A percentile compares a stretch with the other conserved stretches of the same genome.
Conservation (phyloP, 2,888 invertebrate genomes). For the Prosapia bicincta region DNA sequence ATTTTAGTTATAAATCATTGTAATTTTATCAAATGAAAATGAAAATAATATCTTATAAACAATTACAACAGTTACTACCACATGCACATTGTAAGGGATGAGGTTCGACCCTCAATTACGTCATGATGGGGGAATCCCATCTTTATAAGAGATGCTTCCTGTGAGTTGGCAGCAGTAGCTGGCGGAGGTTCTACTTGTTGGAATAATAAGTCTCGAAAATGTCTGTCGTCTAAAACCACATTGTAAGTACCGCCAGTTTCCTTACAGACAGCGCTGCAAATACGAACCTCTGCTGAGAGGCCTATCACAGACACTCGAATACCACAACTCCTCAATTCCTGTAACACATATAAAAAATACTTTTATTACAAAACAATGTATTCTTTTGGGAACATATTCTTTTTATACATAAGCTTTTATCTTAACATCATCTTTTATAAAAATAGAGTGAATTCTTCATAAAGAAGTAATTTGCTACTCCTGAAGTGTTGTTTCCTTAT, state of each 20-base stretch:
- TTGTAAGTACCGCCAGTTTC: constrained; percentile 87
- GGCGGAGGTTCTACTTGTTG: constrained; percentile 67
- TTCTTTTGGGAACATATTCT: too few species aligned
- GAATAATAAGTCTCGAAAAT: constrained; percentile 60
- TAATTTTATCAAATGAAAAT: too few species aligned
- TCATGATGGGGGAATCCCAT: constrained; percentile 94
- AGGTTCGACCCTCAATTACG: constrained; percentile 56
- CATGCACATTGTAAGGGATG: constrained; percentile 86
- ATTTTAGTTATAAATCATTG: too few species aligned
- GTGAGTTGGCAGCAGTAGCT: constrained; percentile 54
- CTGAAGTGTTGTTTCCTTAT: too few species aligned
- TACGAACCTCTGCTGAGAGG: constrained; percentile 89
- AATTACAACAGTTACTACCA: too few species aligned
- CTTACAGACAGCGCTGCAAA: constrained; percentile 81
- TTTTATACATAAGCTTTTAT: too few species aligned
- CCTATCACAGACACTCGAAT: constrained; percentile 94
- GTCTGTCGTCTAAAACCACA: constrained; percentile 79
- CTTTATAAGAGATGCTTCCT: constrained; percentile 80
- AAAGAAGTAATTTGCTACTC: too few species aligned
- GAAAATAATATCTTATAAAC: too few species aligned
- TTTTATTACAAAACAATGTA: too few species aligned
- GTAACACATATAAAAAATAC: too few species aligned
- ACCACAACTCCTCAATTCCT: constrained; percentile 71
- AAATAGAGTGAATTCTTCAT: too few species aligned
- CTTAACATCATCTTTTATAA: too few species aligned